phyloP scores from a whole-genome alignment of 1,140 invertebrate species.

The Physella acuta region DNA sequence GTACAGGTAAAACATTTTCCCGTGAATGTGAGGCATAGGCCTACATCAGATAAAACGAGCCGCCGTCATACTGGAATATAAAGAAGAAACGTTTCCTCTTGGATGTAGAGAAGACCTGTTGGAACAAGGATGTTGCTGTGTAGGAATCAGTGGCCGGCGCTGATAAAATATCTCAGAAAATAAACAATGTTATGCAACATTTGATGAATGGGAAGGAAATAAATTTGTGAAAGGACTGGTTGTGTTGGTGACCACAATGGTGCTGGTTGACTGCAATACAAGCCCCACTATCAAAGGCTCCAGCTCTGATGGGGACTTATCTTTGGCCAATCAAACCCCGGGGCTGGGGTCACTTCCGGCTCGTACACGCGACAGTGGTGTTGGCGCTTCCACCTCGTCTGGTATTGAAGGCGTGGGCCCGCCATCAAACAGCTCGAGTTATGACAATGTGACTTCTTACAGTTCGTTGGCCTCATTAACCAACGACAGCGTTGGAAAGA shows the following conservation, averaged over 20 bases:
- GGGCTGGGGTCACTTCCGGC: slow-evolving; percentile 10
- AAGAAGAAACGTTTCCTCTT: no score
- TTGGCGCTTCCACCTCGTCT: slow-evolving; percentile 19
- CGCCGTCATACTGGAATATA: no score
- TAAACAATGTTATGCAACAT: no score
- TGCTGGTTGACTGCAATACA: background rate
- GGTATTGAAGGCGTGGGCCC: slow-evolving; percentile 15
- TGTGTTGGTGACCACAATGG: slow-evolving; percentile 5
- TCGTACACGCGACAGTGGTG: slow-evolving; percentile 10
- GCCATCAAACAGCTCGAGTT: background rate
- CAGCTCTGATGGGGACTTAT: slow-evolving; percentile 17
- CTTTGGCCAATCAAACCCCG: background rate
- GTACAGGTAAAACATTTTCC: no score
- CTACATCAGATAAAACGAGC: no score
- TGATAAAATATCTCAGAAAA: no score
- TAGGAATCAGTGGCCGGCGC: no score
- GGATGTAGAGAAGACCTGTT: no score
- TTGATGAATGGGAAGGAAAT: background rate
- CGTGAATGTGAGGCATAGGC: no score
- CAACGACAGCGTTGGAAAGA: background rate
- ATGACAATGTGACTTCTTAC: slow-evolving; percentile 7
- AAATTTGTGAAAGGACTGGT: background rate
- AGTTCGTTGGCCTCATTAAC: background rate
- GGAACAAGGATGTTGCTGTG: no score
- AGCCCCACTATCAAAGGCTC: background rate